A percentile compares a stretch with the other conserved stretches of the same genome.
phyloP scores from a whole-genome alignment of 2,113 vertebrate species.

The Pandion haliaetus region DNA sequence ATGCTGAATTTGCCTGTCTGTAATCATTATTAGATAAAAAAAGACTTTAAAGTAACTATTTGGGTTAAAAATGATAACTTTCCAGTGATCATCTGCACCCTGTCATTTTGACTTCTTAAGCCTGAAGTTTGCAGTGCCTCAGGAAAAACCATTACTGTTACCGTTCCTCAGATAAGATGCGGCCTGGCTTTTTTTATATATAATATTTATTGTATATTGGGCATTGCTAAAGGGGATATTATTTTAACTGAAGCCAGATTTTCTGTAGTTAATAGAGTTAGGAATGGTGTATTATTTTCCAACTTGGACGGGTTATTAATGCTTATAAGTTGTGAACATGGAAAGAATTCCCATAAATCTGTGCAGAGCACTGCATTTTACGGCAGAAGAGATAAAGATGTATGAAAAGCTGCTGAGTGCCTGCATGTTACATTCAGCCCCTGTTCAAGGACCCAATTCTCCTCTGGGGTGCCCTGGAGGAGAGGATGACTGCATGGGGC shows the following conservation, averaged over 20 bases:
- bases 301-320: constrained; percentile 60
- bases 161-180: constrained; percentile 61
- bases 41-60: constrained; percentile 39
- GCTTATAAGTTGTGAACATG: constrained; percentile 64
- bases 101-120: constrained; percentile 65
- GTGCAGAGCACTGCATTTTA: not conserved
- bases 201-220: constrained; percentile 58
- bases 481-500: not conserved
- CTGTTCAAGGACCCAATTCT: not conserved
- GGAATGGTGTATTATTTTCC: constrained; percentile 72
- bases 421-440: not conserved
- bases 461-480: not conserved
- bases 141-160: constrained; percentile 50
- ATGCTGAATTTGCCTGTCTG: constrained; percentile 45
- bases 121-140: constrained; percentile 48
- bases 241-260: constrained; percentile 74
- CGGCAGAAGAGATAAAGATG: constrained; percentile 47
- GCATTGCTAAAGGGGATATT: constrained; percentile 61
- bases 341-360: constrained; percentile 70
- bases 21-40: constrained; percentile 37
- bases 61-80: constrained; percentile 60
- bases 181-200: not conserved
- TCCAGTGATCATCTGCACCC: constrained; percentile 54
- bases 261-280: constrained; percentile 66
- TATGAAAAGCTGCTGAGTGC: constrained; percentile 19